Evolutionary conservation across 2,888 invertebrate species (phyloP).

Genomic region (Coleophora flavipennella): DNA sequence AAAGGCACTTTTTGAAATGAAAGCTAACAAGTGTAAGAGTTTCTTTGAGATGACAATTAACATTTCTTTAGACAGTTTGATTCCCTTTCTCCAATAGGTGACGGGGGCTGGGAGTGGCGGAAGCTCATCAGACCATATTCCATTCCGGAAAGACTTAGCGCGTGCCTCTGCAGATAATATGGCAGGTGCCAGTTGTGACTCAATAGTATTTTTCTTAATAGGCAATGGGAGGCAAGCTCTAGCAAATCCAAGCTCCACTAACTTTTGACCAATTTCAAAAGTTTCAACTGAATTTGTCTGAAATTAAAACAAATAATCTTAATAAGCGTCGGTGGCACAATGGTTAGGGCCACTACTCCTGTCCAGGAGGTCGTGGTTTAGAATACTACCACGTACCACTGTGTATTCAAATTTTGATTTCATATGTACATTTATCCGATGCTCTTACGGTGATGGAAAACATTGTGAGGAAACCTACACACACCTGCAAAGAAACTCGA

Average conservation of each 20-base stretch:
- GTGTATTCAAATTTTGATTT: too few species aligned
- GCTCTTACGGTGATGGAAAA: too few species aligned
- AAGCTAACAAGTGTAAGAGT: conserved; percentile 28
- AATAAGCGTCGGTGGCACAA: too few species aligned
- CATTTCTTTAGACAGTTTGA: conserved; percentile 28
- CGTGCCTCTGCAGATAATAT: conserved; percentile 51
- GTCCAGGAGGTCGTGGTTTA: too few species aligned
- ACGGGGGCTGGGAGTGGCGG: conserved; percentile 52
- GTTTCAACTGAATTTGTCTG: conserved; percentile 54
- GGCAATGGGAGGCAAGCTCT: conserved; percentile 43
- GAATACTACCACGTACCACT: too few species aligned
- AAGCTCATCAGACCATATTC: conserved; percentile 59
- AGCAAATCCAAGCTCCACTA: conserved; percentile 64
- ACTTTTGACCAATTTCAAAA: conserved; percentile 54
- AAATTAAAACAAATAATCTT: conserved; percentile 20
- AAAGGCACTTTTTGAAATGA: conserved; percentile 39
- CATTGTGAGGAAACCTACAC: too few species aligned
- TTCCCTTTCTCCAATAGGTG: conserved; percentile 51
- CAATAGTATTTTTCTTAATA: conserved; percentile 49
- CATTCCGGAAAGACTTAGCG: conserved; percentile 51
- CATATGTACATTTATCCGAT: too few species aligned
- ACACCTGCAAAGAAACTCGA: too few species aligned
- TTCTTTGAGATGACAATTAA: conserved; percentile 33
- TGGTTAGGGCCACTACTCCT: too few species aligned
- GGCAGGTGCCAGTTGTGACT: conserved; percentile 47